phyloP scores from a whole-genome alignment of 1,140 invertebrate species.

The Lucilia sericata region DNA sequence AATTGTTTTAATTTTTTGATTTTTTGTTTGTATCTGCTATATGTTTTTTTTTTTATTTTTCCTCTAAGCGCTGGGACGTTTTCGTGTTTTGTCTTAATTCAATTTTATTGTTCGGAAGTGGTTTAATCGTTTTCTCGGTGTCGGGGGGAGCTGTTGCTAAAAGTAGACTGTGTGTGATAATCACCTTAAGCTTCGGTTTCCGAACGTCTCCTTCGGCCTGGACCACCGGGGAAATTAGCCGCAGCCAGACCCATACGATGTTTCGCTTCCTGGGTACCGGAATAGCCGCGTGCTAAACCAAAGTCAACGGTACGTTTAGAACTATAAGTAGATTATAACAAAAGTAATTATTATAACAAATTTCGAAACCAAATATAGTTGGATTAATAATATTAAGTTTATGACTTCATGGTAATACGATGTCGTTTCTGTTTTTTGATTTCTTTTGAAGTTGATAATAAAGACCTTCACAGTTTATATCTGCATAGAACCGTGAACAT shows the following conservation, averaged over 20 bases:
- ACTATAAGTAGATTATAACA: too few relatives aligned
- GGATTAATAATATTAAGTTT: too few relatives aligned
- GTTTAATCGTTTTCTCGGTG: constrained; percentile 25
- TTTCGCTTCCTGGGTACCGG: constrained; percentile 88
- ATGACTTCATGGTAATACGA: too few relatives aligned
- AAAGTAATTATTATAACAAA: too few relatives aligned
- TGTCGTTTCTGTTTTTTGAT: too few relatives aligned
- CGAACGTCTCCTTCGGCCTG: constrained; percentile 83
- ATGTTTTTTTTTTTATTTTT: not conserved
- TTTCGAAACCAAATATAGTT: too few relatives aligned
- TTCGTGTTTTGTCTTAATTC: not conserved
- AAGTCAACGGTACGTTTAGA: constrained; percentile 84
- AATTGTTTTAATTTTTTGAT: not conserved
- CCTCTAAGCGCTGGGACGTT: constrained; percentile 29
- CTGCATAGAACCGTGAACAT: too few relatives aligned
- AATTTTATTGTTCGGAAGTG: not conserved
- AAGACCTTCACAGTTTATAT: too few relatives aligned
- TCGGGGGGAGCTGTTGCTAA: not conserved
- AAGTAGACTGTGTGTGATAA: not conserved
- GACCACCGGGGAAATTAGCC: constrained; percentile 87
- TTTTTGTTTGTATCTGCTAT: not conserved
- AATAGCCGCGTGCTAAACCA: constrained; percentile 87
- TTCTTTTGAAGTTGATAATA: too few relatives aligned
- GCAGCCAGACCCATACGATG: constrained; percentile 89
- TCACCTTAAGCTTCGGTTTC: constrained; percentile 67